phyloP scores from a whole-genome alignment of 1,140 invertebrate genomes.

The Drosophila lacteicornis region DNA sequence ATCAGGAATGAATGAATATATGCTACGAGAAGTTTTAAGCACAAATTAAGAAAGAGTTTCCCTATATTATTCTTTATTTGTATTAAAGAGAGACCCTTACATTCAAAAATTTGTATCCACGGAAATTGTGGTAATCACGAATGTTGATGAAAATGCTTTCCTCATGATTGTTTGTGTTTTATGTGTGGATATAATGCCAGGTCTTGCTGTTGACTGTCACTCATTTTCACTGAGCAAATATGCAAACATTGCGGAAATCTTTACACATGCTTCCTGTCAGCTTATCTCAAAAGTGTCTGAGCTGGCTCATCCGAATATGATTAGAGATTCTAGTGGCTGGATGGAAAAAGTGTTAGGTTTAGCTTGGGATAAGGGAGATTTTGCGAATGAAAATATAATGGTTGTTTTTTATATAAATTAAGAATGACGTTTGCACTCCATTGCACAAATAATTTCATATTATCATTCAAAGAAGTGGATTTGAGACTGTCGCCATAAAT shows the following conservation, averaged over 20 bases:
- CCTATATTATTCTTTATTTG: background rate
- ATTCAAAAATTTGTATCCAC: background rate
- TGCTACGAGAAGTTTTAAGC: too few species aligned
- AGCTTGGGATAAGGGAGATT: background rate
- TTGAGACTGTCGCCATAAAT: slow-evolving; percentile 5
- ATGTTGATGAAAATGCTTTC: background rate
- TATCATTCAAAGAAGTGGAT: slow-evolving; percentile 5
- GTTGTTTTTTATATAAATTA: background rate
- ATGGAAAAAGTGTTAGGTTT: background rate
- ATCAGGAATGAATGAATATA: background rate
- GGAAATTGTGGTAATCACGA: background rate
- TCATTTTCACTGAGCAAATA: slow-evolving; percentile 4
- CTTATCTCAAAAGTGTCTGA: slow-evolving; percentile 1
- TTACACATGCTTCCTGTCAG: slow-evolving; percentile 11
- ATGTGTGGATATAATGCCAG: background rate
- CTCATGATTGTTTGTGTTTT: background rate
- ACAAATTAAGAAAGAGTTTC: background rate
- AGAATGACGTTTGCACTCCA: background rate
- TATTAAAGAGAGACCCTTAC: background rate
- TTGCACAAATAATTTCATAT: slow-evolving; percentile 16
- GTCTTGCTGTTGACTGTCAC: slow-evolving; percentile 4
- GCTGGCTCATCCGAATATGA: background rate
- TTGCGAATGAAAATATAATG: background rate
- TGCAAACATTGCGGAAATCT: slow-evolving; percentile 14
- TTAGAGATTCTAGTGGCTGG: background rate